These are phyloP conservation scores for Belonocnema kinseyi DNA, from an alignment of 1,140 invertebrate genomes.

Conservation along the genomic window DNA sequence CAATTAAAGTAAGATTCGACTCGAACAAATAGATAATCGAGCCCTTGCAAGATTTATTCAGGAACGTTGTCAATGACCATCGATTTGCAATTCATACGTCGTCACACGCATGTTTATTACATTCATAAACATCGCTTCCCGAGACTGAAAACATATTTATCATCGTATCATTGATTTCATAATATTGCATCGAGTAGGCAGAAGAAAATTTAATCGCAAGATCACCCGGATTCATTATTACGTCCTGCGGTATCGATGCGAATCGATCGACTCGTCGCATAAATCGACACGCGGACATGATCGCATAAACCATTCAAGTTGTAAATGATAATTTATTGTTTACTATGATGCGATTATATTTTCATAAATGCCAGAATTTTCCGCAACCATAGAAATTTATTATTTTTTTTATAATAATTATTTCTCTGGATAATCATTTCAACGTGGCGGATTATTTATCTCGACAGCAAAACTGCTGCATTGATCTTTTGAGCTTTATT, in stretches of 20 bases:
- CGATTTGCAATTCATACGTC: constrained; percentile 38
- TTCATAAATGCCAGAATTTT: constrained; percentile 14
- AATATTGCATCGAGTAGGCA: constrained; percentile 28
- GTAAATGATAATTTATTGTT: constrained; percentile 20
- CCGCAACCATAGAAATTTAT: not conserved
- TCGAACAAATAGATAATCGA: constrained; percentile 28
- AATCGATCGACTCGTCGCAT: constrained; percentile 42
- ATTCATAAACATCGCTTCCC: constrained; percentile 37
- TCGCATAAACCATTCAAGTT: constrained; percentile 9
- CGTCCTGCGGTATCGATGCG: constrained; percentile 31
- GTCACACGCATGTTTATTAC: constrained; percentile 32
- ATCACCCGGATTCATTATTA: constrained; percentile 43
- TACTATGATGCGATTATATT: constrained; percentile 8
- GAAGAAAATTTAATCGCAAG: constrained; percentile 46
- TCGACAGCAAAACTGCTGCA: too few species aligned
- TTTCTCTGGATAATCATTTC: not conserved
- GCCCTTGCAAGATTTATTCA: constrained; percentile 35
- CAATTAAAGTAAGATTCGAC: constrained; percentile 12
- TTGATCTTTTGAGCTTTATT: too few species aligned
- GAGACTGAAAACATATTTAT: constrained; percentile 38
- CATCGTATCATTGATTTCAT: constrained; percentile 46
- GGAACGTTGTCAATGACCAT: constrained; percentile 34
- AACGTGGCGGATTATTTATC: too few species aligned
- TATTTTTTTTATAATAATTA: not conserved
- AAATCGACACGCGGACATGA: constrained; percentile 44